Evolutionary conservation across 2,888 invertebrate species (phyloP), one percentile per base, ranked within the genome.

Genomic region (Melikaiella ostensackeni): DNA sequence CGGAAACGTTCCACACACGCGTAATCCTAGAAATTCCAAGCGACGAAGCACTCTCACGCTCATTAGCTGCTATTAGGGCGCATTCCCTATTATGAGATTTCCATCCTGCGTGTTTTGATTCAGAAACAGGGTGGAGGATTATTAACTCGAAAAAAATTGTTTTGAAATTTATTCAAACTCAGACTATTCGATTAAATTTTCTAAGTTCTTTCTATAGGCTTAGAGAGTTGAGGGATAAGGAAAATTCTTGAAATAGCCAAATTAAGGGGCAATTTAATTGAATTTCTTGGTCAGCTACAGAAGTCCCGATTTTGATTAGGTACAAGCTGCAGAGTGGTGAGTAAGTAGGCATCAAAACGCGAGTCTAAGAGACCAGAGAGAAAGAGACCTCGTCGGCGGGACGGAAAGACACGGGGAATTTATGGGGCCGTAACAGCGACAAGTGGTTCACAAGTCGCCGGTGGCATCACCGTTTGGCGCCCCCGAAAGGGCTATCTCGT

Each of bases 351-450:
- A 84, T 87, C 84, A 81, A 83, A 86, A 86, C 87, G 86, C 85
- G 81, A 84, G 86, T 85, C 83, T 83, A 81, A 84, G 83, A 84
- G 85, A 83, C 82, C 83, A 78, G 80, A 74, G 80, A 30, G 77
- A 77, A 74, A 78, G 80, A 82, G 77, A 83, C 80, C 82, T 79
- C 82, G 86, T 83, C 82, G 82, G 82, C 77, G 82, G 81, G 82
- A 80, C 82, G 82, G 82, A 80, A 81, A 85, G 84, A 86, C 82
- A 87, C 88, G 86, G 86, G 88, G 92, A 93, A 93, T 93, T 93
- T 93, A 93, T 93, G 91, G 93, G 92, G 92, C 92, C 92, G 93
- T 93, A 93, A 93, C 93, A 93, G 93, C 93, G 93, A 93, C 93
- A 93, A 93, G 93, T 93, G 93, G 92, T 93, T 93, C 93, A 92